Conservation (phyloP, 2,888 invertebrate genomes). For the Drosophila paramelanica region DNA sequence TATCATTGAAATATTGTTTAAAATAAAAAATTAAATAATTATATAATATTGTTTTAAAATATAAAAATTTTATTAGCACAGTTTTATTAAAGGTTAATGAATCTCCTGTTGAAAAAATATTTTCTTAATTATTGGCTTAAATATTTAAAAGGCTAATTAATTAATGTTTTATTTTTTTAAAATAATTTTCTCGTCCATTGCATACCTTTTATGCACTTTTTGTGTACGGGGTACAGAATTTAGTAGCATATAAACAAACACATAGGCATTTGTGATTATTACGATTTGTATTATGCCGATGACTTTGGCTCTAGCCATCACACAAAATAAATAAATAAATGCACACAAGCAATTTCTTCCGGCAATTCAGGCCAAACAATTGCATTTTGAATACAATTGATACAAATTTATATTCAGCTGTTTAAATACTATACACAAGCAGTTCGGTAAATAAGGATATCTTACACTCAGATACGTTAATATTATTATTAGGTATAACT, state of each 20-base stretch:
- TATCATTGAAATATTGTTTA: too few species aligned
- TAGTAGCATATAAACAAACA: conserved; percentile 1
- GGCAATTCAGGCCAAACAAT: conserved; percentile 37
- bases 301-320: conserved; percentile 10
- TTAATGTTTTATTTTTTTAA: too few species aligned
- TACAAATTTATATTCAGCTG: conserved; percentile 26
- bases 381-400: conserved; percentile 38
- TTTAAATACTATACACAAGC: neutral
- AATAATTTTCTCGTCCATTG: too few species aligned
- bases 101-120: too few species aligned
- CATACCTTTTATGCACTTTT: too few species aligned
- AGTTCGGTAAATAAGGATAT: neutral
- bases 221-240: neutral
- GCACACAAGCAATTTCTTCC: conserved; percentile 22
- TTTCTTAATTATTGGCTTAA: too few species aligned
- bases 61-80: too few species aligned
- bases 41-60: too few species aligned
- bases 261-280: conserved; percentile 22
- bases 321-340: conserved; percentile 41
- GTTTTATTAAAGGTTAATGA: too few species aligned
- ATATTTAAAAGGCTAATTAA: too few species aligned
- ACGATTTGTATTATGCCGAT: conserved; percentile 35
- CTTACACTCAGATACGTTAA: neutral
- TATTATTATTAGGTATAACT: neutral
- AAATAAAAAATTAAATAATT: too few species aligned